Percentiles rank a stretch among this genome's conserved stretches.
These are phyloP conservation scores for Syngnathus acus DNA, from an alignment of 2,797 vertebrate species.

Conservation along the genomic window DNA sequence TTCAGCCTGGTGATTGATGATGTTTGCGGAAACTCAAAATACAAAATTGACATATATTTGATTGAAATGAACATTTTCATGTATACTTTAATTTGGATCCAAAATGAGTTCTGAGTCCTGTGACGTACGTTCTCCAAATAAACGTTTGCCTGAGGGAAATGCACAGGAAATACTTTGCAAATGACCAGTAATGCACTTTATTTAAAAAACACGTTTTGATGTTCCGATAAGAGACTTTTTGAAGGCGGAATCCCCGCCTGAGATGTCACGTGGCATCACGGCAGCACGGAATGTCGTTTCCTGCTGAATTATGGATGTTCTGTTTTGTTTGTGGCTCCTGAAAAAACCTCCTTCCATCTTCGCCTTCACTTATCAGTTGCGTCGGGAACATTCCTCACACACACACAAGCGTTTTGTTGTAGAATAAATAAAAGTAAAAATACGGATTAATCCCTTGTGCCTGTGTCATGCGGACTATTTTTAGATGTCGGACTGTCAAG, in stretches of 20 bases:
- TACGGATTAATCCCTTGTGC: conserved; percentile 14
- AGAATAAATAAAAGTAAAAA: neutral
- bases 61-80: neutral
- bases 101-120: neutral
- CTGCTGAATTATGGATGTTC: conserved; percentile 49
- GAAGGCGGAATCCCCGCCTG: neutral
- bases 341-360: neutral
- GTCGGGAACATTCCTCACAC: neutral
- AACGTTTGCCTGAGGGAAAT: neutral
- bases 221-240: neutral
- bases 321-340: conserved; percentile 37
- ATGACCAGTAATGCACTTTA: neutral
- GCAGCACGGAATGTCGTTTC: conserved; percentile 10
- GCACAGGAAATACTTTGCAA: conserved; percentile 1
- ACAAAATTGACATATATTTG: neutral
- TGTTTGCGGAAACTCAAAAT: too few species aligned
- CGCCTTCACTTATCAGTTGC: neutral
- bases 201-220: neutral
- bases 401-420: neutral
- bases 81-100: neutral
- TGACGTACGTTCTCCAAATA: neutral
- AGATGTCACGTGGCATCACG: neutral
- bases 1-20: too few species aligned
- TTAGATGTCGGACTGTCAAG: conserved; percentile 25
- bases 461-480: conserved; percentile 19